Conservation (phyloP, 1,140 invertebrate species). For the Drosophila dunni region DNA sequence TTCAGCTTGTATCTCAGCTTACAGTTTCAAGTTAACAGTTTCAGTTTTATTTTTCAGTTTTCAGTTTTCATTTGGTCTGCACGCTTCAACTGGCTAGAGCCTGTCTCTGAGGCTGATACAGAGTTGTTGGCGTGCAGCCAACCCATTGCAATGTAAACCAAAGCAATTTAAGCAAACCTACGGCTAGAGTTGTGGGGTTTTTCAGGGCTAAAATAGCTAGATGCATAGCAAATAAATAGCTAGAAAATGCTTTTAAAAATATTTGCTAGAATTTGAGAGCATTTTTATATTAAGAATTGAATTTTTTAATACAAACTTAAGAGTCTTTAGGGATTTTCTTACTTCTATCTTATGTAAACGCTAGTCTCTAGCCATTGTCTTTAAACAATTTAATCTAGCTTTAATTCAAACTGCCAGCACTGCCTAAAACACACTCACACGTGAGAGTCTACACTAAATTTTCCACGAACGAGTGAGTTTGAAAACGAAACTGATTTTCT, state of each 20-base stretch:
- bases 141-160: conserved; percentile 51
- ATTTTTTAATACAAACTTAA: no score
- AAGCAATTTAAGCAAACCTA: conserved; percentile 71
- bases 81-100: conserved; percentile 73
- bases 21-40: conserved; percentile 31
- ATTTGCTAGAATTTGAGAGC: no score
- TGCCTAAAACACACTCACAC: background rate
- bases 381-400: no score
- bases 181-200: conserved; percentile 7
- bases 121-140: conserved; percentile 47
- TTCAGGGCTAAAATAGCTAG: no score
- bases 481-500: conserved; percentile 73
- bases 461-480: conserved; percentile 75
- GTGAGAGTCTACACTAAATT: conserved; percentile 72
- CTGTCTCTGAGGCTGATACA: conserved; percentile 31
- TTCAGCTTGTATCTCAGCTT: conserved; percentile 58
- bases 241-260: no score
- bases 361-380: no score
- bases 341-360: no score
- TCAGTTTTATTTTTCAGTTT: conserved; percentile 19
- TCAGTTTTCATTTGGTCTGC: conserved; percentile 53
- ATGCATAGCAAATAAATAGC: no score
- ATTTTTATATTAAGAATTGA: no score
- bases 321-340: no score
- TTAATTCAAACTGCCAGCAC: background rate